A percentile compares a stretch with the other conserved stretches of the same genome.
Conservation (phyloP, 2,888 invertebrate species). For the Fabriciana adippe region DNA sequence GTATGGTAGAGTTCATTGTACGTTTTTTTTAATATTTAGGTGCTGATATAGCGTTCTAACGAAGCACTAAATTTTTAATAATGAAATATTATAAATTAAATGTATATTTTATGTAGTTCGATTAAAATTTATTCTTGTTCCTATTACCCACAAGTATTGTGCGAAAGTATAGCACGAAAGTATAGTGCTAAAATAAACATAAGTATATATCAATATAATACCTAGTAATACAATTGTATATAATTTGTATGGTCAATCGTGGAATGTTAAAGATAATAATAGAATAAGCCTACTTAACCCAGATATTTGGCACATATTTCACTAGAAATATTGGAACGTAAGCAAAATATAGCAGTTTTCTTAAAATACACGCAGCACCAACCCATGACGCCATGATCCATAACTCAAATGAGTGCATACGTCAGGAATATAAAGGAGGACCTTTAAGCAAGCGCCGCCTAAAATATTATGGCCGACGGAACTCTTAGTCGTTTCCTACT, state of each 20-base stretch:
- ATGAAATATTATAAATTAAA: no score
- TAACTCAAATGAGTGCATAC: slow-evolving; percentile 79
- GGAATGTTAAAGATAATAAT: slow-evolving; percentile 22
- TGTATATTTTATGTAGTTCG: no score
- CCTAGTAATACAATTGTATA: not conserved
- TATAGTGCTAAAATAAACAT: no score
- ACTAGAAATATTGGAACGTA: slow-evolving; percentile 55
- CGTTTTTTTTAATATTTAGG: no score
- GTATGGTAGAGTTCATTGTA: no score
- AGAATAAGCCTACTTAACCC: slow-evolving; percentile 44
- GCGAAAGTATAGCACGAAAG: no score
- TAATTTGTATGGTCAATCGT: not conserved
- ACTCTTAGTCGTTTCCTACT: slow-evolving; percentile 54
- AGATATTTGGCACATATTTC: slow-evolving; percentile 52
- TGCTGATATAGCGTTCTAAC: no score
- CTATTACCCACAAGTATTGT: no score
- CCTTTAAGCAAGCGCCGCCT: slow-evolving; percentile 69
- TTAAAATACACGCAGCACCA: slow-evolving; percentile 66
- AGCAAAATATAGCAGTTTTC: slow-evolving; percentile 66
- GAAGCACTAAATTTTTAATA: no score
- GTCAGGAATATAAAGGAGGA: slow-evolving; percentile 80
- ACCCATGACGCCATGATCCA: slow-evolving; percentile 73
- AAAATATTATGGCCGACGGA: slow-evolving; percentile 75
- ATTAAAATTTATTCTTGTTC: no score
- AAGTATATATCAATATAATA: not conserved